Base-by-base conservation (phyloP, 2,113 vertebrate species). In the Beaufortia kweichowensis region DNA sequence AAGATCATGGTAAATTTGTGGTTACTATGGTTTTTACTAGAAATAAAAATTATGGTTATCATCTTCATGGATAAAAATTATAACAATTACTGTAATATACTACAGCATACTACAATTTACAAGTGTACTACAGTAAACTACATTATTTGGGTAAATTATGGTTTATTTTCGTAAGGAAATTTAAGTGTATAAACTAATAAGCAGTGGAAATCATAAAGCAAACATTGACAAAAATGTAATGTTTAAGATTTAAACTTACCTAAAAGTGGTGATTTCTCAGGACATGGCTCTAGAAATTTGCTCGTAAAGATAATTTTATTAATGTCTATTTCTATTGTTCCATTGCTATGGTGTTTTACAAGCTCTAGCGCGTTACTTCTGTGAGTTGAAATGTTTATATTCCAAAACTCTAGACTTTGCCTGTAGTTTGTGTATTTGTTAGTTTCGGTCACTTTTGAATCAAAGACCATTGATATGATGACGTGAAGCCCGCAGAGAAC, bases 231-330 rank as follows among this genome's bases (percentile, higher is more conserved):
- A n/a, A 19, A 50, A 6, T n/a, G n/a, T 7, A 6, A 53, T 53
- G 2, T 5, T 3, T 21, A 7, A 28, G 9, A 28, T 31, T 0
- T 19, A 6, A 74, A 74, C 73, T 69, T 56, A 80, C 79, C 33
- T 35, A 80, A 55, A 26, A 43, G 57, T 17, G 79, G 31, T 15
- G 77, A 55, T 3, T 57, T 76, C 26, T 76, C 65, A 10, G 59
- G 79, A 63, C 79, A 80, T 19, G 19, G 11, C 55, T 74, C 6
- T 9, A 77, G 68, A 15, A 15, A 11, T 43, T 29, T 50, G 4
- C 23, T 33, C 17, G 2, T 21, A 1, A 23, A 35, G 1, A 26
- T 24, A 0, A 6, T 4, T 59, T 39, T 26, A 28, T 12, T 26
- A 4, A 26, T 2, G 2, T 26, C 7, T 39, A 5, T 9, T 9